These are phyloP conservation scores for Eclectus roratus DNA, from an alignment of 2,113 vertebrate genomes.

Conservation along the genomic window DNA sequence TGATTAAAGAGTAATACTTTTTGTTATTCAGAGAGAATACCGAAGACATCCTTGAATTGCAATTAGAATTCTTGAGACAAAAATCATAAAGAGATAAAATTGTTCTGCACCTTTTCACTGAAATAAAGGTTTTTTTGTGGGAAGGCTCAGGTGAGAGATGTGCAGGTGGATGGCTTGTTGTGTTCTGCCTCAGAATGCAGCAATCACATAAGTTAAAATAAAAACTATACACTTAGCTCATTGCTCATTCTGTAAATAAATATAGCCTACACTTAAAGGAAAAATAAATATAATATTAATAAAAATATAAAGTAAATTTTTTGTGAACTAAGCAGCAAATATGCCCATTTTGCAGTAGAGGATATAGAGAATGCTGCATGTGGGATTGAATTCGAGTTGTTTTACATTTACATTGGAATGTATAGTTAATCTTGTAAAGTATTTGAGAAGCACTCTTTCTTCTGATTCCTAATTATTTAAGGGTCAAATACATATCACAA, in stretches of 20 bases:
- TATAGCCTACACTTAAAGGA: not conserved
- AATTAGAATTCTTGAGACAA: slow-evolving; percentile 54
- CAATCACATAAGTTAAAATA: not conserved
- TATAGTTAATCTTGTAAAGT: not conserved
- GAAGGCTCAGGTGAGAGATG: not conserved
- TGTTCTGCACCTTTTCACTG: slow-evolving; percentile 15
- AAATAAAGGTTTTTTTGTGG: slow-evolving; percentile 21
- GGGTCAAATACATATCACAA: not conserved
- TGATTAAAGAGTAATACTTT: slow-evolving; percentile 68
- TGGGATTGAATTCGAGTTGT: rapidly evolving
- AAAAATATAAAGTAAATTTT: not conserved
- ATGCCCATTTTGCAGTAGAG: not conserved
- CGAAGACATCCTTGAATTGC: slow-evolving; percentile 59
- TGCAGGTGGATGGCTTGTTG: not conserved
- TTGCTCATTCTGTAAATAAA: not conserved
- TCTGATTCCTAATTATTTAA: not conserved
- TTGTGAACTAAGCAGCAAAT: not conserved
- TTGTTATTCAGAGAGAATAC: slow-evolving; percentile 59
- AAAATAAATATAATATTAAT: not conserved
- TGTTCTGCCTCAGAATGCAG: not conserved
- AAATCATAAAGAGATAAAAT: not conserved
- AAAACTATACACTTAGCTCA: not conserved
- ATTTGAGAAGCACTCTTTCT: not conserved
- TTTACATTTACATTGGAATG: not conserved
- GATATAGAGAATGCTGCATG: not conserved